phyloP scores from a whole-genome alignment of 2,797 vertebrate genomes.

The Liparis tanakae region DNA sequence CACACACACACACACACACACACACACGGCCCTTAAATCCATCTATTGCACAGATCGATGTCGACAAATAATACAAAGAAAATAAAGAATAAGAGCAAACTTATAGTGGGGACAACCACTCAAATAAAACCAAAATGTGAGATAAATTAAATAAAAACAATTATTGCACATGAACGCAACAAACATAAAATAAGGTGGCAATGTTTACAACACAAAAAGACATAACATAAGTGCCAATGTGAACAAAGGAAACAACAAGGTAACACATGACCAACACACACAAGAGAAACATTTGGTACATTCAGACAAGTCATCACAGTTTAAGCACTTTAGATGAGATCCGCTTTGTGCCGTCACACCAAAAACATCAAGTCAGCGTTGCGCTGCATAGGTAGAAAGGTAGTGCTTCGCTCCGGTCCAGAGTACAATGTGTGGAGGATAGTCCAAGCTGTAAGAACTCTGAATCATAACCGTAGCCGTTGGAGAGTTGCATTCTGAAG shows the following conservation, averaged over 20 bases:
- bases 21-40: slow-evolving; percentile 70
- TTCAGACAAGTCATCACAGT: slow-evolving; percentile 83
- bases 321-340: slow-evolving; percentile 75
- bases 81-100: slow-evolving; percentile 24
- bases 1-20: slow-evolving; percentile 11
- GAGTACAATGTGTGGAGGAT: slow-evolving; percentile 52
- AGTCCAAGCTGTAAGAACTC: slow-evolving; percentile 58
- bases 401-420: slow-evolving; percentile 72
- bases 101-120: slow-evolving; percentile 32
- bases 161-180: slow-evolving; percentile 76
- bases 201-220: slow-evolving; percentile 59
- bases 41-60: slow-evolving; percentile 78
- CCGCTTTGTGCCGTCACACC: slow-evolving; percentile 74
- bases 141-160: slow-evolving; percentile 81
- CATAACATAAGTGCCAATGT: slow-evolving; percentile 66
- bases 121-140: slow-evolving; percentile 69
- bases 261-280: slow-evolving; percentile 83
- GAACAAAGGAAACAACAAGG: slow-evolving; percentile 53
- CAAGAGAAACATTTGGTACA: slow-evolving; percentile 70
- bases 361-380: slow-evolving; percentile 73
- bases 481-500: slow-evolving; percentile 52
- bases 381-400: slow-evolving; percentile 79
- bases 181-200: slow-evolving; percentile 69
- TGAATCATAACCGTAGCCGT: slow-evolving; percentile 32
- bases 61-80: slow-evolving; percentile 18